phyloP scores from a whole-genome alignment of 1,140 invertebrate genomes.

The Tetragonula clypearis region DNA sequence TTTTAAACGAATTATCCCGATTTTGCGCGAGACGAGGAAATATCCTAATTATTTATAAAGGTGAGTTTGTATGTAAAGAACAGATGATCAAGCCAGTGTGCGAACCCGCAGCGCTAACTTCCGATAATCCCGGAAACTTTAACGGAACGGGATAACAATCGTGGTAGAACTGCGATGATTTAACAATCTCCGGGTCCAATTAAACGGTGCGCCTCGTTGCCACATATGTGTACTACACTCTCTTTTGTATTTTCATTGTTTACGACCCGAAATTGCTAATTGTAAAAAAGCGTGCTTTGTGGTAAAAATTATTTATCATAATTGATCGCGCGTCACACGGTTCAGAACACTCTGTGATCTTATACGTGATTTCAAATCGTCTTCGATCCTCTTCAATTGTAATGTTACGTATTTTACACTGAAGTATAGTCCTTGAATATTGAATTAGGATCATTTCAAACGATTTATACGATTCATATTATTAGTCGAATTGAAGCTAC shows the following conservation, averaged over 20 bases:
- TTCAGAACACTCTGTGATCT: too few species aligned
- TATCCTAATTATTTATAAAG: too few species aligned
- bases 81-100: constrained; percentile 18
- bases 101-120: constrained; percentile 17
- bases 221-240: neutral
- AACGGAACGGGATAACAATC: constrained; percentile 29
- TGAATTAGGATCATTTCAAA: too few species aligned
- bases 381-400: neutral
- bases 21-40: too few species aligned
- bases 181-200: neutral
- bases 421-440: too few species aligned
- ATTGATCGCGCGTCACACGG: neutral
- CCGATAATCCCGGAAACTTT: constrained; percentile 33
- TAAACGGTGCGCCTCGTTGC: neutral
- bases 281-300: neutral
- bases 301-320: neutral
- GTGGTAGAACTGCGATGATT: constrained; percentile 25
- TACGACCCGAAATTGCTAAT: neutral
- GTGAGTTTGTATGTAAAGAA: neutral
- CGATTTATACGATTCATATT: too few species aligned
- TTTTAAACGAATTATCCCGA: too few species aligned
- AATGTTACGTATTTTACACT: neutral
- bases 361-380: neutral
- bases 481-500: too few species aligned
- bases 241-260: neutral